phyloP scores from a whole-genome alignment of 2,113 vertebrate genomes.

The Tragelaphus scriptus region DNA sequence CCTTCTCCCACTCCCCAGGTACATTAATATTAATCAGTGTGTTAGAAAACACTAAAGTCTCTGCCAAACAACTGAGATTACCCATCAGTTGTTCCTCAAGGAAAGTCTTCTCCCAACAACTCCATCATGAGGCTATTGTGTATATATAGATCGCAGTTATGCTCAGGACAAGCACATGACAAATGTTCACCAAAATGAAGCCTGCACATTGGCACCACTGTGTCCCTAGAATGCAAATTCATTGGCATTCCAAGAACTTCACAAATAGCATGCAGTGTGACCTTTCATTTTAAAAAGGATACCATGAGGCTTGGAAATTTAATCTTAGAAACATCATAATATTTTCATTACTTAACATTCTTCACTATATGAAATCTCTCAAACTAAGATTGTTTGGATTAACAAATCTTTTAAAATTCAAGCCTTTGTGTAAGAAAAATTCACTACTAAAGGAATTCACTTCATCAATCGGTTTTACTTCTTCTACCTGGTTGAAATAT shows the following conservation, averaged over 20 bases:
- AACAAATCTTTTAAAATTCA: constrained; percentile 16
- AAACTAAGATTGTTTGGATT: not conserved
- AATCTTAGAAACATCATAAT: not conserved
- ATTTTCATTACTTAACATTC: not conserved
- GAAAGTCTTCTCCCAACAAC: not conserved
- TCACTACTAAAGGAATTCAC: not conserved
- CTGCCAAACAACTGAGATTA: not conserved
- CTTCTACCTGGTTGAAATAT: not conserved
- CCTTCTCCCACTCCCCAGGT: not conserved
- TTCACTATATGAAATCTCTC: not conserved
- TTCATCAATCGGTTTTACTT: not conserved
- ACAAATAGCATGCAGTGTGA: not conserved
- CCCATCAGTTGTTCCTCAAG: not conserved
- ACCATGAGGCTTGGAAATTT: not conserved
- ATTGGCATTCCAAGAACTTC: not conserved
- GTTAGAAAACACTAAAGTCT: not conserved
- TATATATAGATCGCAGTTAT: not conserved
- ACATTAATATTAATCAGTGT: not conserved
- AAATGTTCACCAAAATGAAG: not conserved
- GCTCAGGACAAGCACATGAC: not conserved
- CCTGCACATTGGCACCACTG: not conserved
- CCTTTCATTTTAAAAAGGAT: not conserved
- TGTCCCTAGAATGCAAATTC: not conserved
- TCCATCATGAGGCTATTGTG: not conserved
- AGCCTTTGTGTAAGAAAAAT: not conserved